These are phyloP conservation scores for Phengaris arion DNA, from an alignment of 2,888 invertebrate genomes.

Conservation along the genomic window DNA sequence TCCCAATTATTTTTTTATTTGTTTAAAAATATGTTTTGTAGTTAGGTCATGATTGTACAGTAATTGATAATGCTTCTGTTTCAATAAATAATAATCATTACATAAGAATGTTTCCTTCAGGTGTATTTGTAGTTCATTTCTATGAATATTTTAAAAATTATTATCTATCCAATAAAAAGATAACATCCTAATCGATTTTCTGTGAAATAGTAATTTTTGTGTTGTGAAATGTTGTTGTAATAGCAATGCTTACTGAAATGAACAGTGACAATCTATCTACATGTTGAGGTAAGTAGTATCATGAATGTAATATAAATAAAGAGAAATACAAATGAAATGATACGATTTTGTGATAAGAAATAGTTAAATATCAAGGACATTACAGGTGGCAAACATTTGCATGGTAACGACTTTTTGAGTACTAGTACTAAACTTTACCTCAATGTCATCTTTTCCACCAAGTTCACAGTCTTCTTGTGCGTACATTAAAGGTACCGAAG, in stretches of 20 bases:
- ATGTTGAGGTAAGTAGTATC: background rate
- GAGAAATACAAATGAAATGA: background rate
- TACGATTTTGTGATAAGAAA: constrained; percentile 18
- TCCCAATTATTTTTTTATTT: too few relatives aligned
- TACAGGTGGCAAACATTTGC: constrained; percentile 33
- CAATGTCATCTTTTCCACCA: constrained; percentile 81
- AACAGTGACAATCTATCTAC: background rate
- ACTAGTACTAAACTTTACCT: constrained; percentile 53
- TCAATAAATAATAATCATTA: background rate
- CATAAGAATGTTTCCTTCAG: background rate
- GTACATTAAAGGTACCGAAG: constrained; percentile 81
- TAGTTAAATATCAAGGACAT: constrained; percentile 35
- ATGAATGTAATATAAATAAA: background rate
- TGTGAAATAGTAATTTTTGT: background rate
- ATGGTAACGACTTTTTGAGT: background rate
- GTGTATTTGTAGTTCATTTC: background rate
- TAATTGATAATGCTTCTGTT: too few relatives aligned
- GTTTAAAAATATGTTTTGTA: too few relatives aligned
- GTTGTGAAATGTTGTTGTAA: background rate
- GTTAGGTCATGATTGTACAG: too few relatives aligned
- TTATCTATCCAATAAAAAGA: background rate
- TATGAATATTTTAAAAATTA: background rate
- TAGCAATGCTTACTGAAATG: background rate
- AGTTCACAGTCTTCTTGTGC: constrained; percentile 83
- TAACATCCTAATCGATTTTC: background rate